Percentiles rank a stretch among this genome's conserved stretches.
phyloP scores from a whole-genome alignment of 2,797 vertebrate genomes.

The Pelobates cultripes region DNA sequence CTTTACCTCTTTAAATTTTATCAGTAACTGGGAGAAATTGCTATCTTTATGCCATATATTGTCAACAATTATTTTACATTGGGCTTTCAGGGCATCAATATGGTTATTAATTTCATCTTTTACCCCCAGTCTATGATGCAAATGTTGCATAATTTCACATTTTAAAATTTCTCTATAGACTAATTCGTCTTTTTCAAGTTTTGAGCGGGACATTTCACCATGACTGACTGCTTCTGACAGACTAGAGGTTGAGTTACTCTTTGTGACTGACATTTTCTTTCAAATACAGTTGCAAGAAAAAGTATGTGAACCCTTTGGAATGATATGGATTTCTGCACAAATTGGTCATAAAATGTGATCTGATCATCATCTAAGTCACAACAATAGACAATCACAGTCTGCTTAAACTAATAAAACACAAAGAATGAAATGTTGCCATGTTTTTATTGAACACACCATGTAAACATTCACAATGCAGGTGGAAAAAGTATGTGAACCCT shows the following conservation, averaged over 20 bases:
- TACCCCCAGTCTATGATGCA: neutral
- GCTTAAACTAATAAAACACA: too few relatives aligned
- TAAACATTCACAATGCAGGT: too few relatives aligned
- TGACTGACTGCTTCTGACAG: neutral
- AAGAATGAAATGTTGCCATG: too few relatives aligned
- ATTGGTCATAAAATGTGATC: too few relatives aligned
- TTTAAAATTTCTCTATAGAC: neutral
- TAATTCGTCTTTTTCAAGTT: neutral
- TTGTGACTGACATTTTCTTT: conserved; percentile 3
- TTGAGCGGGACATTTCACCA: neutral
- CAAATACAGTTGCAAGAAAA: too few relatives aligned
- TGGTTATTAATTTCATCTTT: neutral
- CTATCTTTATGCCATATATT: conserved; percentile 10
- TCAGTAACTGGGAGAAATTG: neutral
- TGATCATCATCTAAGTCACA: too few relatives aligned
- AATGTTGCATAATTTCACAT: neutral
- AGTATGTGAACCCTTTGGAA: too few relatives aligned
- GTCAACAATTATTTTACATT: neutral
- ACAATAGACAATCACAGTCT: too few relatives aligned
- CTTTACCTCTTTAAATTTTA: neutral
- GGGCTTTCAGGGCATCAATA: neutral
- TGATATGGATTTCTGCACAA: too few relatives aligned
- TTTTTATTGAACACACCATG: too few relatives aligned
- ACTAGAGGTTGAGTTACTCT: neutral
- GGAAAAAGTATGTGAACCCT: too few relatives aligned